Conservation (phyloP, 2,888 invertebrate species). For the Caenorhabditis imperialis region DNA sequence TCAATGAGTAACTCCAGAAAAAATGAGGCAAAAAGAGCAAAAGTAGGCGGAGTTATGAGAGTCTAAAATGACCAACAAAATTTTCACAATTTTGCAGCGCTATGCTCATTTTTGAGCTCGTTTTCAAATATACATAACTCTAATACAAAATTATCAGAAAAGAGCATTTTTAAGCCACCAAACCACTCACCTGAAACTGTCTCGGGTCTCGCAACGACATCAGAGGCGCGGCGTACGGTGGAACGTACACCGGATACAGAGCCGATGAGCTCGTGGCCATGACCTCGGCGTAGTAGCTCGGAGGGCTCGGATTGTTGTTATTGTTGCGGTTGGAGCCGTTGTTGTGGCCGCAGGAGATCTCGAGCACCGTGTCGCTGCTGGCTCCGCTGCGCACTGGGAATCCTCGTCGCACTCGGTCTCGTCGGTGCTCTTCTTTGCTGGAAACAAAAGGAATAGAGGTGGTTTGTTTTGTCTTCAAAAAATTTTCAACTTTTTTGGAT, state of each 20-base stretch:
- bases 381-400: conserved; percentile 12
- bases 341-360: conserved; percentile 26
- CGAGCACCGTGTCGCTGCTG: conserved; percentile 27
- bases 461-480: no score
- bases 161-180: no score
- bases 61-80: no score
- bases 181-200: conserved; percentile 46
- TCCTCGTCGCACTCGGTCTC: conserved; percentile 36
- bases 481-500: not conserved
- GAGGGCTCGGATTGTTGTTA: conserved; percentile 28
- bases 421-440: conserved; percentile 33
- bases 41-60: no score
- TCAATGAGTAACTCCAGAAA: no score
- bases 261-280: conserved; percentile 54
- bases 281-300: conserved; percentile 59
- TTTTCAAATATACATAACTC: no score
- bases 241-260: conserved; percentile 61
- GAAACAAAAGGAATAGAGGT: no score
- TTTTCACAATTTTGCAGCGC: no score
- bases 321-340: not conserved
- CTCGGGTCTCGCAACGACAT: conserved; percentile 61
- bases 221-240: conserved; percentile 55
- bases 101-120: no score
- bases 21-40: no score
- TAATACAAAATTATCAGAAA: no score